Percentiles rank a stretch among this genome's conserved stretches.
Conservation (phyloP, 2,888 invertebrate genomes). For the Tetramorium bicarinatum region DNA sequence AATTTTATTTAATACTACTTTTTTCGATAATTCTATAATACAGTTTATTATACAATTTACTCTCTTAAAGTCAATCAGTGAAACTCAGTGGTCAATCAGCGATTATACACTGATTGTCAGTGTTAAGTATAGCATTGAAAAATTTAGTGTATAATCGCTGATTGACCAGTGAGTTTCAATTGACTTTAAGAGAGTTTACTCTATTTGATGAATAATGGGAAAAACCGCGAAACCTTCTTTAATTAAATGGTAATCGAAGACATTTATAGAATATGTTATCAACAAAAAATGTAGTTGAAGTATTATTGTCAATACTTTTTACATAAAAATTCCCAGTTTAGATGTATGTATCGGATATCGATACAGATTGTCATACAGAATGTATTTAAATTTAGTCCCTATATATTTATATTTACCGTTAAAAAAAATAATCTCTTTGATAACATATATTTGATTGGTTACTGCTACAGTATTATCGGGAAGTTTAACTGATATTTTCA, state of each 20-base stretch:
- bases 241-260: constrained; percentile 2
- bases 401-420: constrained; percentile 16
- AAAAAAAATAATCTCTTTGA: constrained; percentile 21
- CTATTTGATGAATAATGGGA: constrained; percentile 5
- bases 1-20: no score
- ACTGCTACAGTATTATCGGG: constrained; percentile 14
- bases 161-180: no score
- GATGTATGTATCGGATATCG: not conserved
- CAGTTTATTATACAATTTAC: no score
- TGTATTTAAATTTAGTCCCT: not conserved
- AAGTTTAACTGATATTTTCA: constrained; percentile 6
- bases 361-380: not conserved
- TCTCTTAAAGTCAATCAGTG: no score
- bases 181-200: no score
- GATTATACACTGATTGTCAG: no score
- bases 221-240: not conserved
- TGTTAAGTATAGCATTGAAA: no score
- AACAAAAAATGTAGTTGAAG: not conserved
- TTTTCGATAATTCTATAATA: no score
- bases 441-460: constrained; percentile 11
- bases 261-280: not conserved
- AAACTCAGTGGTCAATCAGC: no score
- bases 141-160: no score
- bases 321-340: constrained; percentile 14
- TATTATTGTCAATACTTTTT: constrained; percentile 2